Base-by-base conservation (phyloP, 2,113 vertebrate species). In the Neolamprologus falcicula region DNA sequence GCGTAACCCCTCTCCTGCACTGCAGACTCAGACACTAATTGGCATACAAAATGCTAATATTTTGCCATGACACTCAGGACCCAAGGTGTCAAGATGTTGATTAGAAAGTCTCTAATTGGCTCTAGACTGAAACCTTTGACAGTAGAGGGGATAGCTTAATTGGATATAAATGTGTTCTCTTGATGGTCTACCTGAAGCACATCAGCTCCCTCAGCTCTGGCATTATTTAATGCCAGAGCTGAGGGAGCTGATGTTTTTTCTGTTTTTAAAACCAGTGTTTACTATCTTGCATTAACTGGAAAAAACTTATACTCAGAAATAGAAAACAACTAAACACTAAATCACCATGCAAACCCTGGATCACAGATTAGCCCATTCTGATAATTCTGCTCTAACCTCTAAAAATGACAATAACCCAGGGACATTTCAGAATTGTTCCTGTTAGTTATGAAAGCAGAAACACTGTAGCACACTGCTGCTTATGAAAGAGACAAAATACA, bases 31-130 rank as follows among this genome's bases (percentile, higher is more conserved):
- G 63, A 61, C 86, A 81, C 90, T 96, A 96, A 95, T 96, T 96
- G 93, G 93, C 93, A 92, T 89, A 87, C 92, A 90, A 94, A 92
- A 94, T 96, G 93, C 90, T 92, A 94, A 94, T 92, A 94, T 94
- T 95, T 93, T 83, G 79, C 83, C 89, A 88, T 92, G 94, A 93
- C 93, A 95, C 90, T 93, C 85, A 85, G 90, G 90, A 91, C 93
- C 91, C 82, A 89, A 86, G 84, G 90, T 94, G 94, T 95, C 93
- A 95, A 92, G 93, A 86, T 73, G 89, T 87, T 96, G 94, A 96
- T 95, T 94, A 93, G 84, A 93, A 91, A 87, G 86, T 88, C 83
- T 89, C 89, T 94, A 95, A 95, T 94, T 95, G 93, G 94, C 90
- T 92, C 86, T 89, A 86, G 59, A 88, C 66, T 87, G 85, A 92